These are phyloP conservation scores for Bacillus rossius DNA, from an alignment of 1,140 invertebrate genomes.

Conservation along the genomic window DNA sequence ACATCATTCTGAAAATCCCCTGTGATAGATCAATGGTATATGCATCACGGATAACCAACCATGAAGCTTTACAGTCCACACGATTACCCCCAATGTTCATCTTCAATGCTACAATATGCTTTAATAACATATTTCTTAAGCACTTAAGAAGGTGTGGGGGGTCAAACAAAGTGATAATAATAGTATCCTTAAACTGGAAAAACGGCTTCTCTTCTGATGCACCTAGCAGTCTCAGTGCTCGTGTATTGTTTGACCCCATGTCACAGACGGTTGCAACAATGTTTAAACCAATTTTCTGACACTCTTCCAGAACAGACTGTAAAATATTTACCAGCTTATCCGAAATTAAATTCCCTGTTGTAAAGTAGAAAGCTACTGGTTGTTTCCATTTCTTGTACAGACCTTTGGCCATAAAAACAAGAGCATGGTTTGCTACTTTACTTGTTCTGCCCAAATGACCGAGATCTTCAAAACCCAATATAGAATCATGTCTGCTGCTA, in stretches of 20 bases:
- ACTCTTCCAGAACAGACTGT: too few relatives aligned
- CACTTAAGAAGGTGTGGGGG: not conserved
- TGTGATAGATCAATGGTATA: too few relatives aligned
- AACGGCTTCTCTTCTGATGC: not conserved
- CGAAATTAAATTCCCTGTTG: not conserved
- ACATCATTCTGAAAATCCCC: too few relatives aligned
- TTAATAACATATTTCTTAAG: too few relatives aligned
- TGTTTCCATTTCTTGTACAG: slow-evolving; percentile 31
- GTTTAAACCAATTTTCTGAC: too few relatives aligned
- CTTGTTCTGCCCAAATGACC: slow-evolving; percentile 14
- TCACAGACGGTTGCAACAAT: not conserved
- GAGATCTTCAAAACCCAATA: slow-evolving; percentile 29
- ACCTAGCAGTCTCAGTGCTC: slow-evolving; percentile 1
- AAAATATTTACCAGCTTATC: too few relatives aligned
- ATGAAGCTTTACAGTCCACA: too few relatives aligned
- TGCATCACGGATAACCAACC: too few relatives aligned
- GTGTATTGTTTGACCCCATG: not conserved
- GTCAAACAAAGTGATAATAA: not conserved
- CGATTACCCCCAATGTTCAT: too few relatives aligned
- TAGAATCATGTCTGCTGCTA: slow-evolving; percentile 18
- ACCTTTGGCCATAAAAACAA: slow-evolving; percentile 34
- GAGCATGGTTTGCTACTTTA: slow-evolving; percentile 31
- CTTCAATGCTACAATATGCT: too few relatives aligned
- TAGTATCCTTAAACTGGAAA: not conserved
- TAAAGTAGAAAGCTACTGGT: slow-evolving; percentile 27